These are phyloP conservation scores for Entomobrya proxima DNA, from an alignment of 2,888 invertebrate genomes.

Conservation along the genomic window DNA sequence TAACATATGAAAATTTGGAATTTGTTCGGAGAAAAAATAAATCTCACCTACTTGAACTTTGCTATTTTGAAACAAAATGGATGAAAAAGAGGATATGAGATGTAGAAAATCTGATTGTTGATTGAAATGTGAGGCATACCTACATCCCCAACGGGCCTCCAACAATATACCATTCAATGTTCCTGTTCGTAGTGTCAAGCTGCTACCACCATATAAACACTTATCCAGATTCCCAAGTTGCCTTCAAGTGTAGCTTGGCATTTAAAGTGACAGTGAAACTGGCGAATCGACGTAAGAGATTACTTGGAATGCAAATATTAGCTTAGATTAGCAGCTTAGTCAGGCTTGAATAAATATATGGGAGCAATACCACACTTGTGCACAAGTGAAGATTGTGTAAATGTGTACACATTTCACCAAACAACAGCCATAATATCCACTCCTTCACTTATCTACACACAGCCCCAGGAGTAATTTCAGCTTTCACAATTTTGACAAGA, in stretches of 20 bases:
- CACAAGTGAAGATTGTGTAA: not conserved
- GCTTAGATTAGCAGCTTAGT: constrained; percentile 54
- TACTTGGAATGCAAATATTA: constrained; percentile 54
- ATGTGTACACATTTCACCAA: not conserved
- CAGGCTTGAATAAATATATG: not conserved
- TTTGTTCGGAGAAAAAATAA: not conserved
- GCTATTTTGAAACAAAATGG: not conserved
- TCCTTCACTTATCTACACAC: not conserved
- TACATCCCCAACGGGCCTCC: not conserved
- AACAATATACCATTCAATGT: not conserved
- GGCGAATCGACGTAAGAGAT: constrained; percentile 21
- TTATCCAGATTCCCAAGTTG: not conserved
- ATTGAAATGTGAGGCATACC: constrained; percentile 36
- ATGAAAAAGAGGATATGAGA: not conserved
- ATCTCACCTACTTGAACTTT: not conserved
- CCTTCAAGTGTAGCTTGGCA: not conserved
- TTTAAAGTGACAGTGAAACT: not conserved
- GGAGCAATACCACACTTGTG: not conserved
- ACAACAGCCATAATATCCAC: not conserved
- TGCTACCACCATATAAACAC: not conserved
- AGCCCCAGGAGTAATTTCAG: constrained; percentile 12
- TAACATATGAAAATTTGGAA: not conserved
- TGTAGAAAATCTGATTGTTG: constrained; percentile 20
- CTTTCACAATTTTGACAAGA: constrained; percentile 34
- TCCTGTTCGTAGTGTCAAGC: not conserved